phyloP scores from a whole-genome alignment of 2,797 vertebrate genomes.

The Bradypodion pumilum region DNA sequence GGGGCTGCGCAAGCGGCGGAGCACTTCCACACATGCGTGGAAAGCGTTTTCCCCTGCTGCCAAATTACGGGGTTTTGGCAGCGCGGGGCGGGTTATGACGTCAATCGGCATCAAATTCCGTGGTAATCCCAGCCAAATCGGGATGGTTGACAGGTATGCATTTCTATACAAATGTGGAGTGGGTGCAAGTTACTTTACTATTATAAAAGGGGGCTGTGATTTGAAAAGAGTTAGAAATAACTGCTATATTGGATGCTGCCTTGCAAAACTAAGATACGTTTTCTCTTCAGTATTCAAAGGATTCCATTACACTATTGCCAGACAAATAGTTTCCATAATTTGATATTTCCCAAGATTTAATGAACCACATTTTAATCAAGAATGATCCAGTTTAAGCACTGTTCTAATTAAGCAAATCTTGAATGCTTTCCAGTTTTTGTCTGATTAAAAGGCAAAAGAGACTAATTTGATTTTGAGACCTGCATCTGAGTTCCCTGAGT shows the following conservation, averaged over 20 bases:
- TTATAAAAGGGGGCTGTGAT: too few species aligned
- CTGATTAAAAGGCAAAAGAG: slow-evolving; percentile 22
- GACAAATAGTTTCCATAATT: slow-evolving; percentile 14
- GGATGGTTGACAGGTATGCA: too few species aligned
- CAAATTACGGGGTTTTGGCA: too few species aligned
- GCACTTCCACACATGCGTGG: too few species aligned
- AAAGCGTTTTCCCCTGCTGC: too few species aligned
- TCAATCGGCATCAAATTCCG: too few species aligned
- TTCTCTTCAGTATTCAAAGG: not conserved
- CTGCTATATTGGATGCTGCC: not conserved
- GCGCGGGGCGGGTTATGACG: too few species aligned
- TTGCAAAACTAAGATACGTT: not conserved
- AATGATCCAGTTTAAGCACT: slow-evolving; percentile 14
- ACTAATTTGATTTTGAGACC: not conserved
- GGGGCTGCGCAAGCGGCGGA: too few species aligned
- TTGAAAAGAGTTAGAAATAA: not conserved
- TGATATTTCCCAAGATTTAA: slow-evolving; percentile 8
- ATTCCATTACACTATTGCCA: not conserved
- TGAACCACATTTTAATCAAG: slow-evolving; percentile 9
- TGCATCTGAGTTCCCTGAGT: not conserved
- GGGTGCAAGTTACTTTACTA: too few species aligned
- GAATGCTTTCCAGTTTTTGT: not conserved
- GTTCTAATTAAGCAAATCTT: slow-evolving; percentile 19
- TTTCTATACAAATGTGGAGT: too few species aligned
- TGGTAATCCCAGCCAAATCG: too few species aligned